Evolutionary conservation across 2,797 vertebrate species (phyloP).

Genomic region (Octomys mimax): DNA sequence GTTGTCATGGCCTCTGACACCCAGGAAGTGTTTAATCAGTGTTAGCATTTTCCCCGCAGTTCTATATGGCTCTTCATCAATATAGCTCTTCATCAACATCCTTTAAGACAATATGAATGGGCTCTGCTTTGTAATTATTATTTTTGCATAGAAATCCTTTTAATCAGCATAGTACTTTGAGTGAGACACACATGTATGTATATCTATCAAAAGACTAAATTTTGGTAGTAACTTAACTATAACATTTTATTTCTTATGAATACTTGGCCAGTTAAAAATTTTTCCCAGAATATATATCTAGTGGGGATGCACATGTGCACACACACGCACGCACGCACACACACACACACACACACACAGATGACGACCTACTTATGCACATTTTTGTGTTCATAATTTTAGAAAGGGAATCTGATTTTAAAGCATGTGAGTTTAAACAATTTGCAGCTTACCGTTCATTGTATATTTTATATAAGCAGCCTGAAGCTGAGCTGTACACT

Average conservation of each 20-base stretch:
- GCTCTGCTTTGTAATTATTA: neutral
- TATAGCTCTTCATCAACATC: neutral
- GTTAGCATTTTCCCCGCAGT: neutral
- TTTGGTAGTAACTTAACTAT: neutral
- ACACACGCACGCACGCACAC: too few species aligned
- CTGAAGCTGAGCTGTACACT: neutral
- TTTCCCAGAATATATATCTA: neutral
- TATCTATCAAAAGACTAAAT: constrained; percentile 27
- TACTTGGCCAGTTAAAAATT: constrained; percentile 25
- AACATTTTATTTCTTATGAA: neutral
- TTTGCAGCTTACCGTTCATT: neutral
- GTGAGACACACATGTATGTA: neutral
- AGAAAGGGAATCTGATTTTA: constrained; percentile 1
- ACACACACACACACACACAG: neutral
- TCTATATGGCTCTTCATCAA: neutral
- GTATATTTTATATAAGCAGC: constrained; percentile 23
- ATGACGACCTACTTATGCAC: neutral
- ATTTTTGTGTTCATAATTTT: neutral
- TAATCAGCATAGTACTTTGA: neutral
- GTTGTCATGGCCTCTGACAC: neutral
- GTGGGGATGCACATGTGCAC: neutral
- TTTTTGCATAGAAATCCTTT: neutral
- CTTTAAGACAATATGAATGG: neutral
- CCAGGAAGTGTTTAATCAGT: neutral
- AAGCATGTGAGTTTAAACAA: neutral